These are phyloP conservation scores for Pseudolaguvia tuberculata DNA, from an alignment of 2,113 vertebrate species.

Conservation along the genomic window DNA sequence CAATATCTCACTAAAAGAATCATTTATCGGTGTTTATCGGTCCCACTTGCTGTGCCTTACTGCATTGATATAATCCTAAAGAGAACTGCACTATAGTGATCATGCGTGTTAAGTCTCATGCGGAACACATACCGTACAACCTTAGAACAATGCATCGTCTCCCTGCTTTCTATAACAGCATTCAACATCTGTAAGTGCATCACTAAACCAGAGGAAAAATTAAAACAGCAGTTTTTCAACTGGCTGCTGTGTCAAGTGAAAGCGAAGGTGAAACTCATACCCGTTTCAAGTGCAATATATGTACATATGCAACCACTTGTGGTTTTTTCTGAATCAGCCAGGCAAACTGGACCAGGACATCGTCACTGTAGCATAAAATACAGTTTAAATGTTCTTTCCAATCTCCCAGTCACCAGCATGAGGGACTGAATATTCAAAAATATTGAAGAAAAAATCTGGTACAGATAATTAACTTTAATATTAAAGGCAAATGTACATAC, in stretches of 20 bases:
- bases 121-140: conserved; percentile 31
- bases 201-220: neutral
- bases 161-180: conserved; percentile 5
- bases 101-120: conserved; percentile 39
- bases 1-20: conserved; percentile 25
- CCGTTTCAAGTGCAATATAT: conserved; percentile 3
- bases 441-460: neutral
- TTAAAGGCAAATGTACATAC: conserved; percentile 1
- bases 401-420: neutral
- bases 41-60: conserved; percentile 77
- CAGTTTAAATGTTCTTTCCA: neutral
- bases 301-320: neutral
- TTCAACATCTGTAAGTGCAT: neutral
- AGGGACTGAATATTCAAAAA: conserved; percentile 14
- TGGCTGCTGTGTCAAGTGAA: neutral
- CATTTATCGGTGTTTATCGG: conserved; percentile 46
- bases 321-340: conserved; percentile 7
- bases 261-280: neutral
- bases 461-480: neutral
- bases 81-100: conserved; percentile 47
- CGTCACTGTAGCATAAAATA: neutral
- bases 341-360: conserved; percentile 1
- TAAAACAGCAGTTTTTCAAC: neutral
- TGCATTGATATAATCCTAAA: conserved; percentile 63
- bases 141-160: conserved; percentile 10